Evolutionary conservation across 1,140 invertebrate genomes (phyloP), one percentile per base, ranked within the genome.

Genomic region (Cyclargus thomasi): DNA sequence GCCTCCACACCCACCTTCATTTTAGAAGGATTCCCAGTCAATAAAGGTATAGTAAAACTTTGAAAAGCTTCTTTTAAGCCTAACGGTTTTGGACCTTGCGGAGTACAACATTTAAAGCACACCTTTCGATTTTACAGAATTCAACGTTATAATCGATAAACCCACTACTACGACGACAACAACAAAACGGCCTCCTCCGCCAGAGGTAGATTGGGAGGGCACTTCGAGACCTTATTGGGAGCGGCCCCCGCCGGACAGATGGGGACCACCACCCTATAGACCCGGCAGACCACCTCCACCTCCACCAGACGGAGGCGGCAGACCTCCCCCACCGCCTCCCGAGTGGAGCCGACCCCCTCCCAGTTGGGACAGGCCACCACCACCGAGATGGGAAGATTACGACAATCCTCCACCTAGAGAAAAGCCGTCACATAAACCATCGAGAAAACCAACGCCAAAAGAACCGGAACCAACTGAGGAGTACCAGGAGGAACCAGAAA

Each of bases 371-470:
- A 39, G 63, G 3, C 23, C 64, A 18, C 64, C 53, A 5, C 53
- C 39, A 1, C 47, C 22, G 17, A 22, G 21, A 17, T 21, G 53
- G 64, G 53, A 59, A 18, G 55, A 55, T 1, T 2, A 55, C 7
- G n/a, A 55, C 7, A 20, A 18, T 55, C 53, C 53, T 11, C 53
- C 53, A 1, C 53, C 29, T 7, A 29, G 53, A 57, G 47, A 23
- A 57, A 53, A 23, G n/a, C 63, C 63, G 18, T 18, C 22, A 70
- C 53, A 21, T 6, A 18, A 39, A 62, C 29, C 62, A 68, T 1
- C 17, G n/a, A 65, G 35, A 64, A 53, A 4, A 29, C 47, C 20
- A 59, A 18, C 4, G 53, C 64, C 64, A 16, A 53, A 65, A 47
- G 22, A 53, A 21, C 64, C 64, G 55, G 39, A 47, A 55, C 64